These are phyloP conservation scores for Madoqua kirkii DNA, from an alignment of 2,113 vertebrate species.

Conservation along the genomic window DNA sequence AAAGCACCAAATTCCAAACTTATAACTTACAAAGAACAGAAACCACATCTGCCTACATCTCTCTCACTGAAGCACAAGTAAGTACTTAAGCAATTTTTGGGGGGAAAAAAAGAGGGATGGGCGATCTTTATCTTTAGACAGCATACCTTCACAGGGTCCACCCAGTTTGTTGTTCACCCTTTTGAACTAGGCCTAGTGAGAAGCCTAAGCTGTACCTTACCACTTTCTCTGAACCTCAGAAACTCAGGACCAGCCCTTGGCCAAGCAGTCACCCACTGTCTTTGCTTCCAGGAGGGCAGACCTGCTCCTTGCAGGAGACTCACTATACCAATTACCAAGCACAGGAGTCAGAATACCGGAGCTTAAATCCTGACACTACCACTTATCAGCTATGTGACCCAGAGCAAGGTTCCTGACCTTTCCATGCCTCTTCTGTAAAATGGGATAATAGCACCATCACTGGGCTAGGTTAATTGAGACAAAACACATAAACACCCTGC, in stretches of 20 bases:
- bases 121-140: background rate
- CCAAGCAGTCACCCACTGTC: background rate
- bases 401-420: slow-evolving; percentile 21
- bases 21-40: background rate
- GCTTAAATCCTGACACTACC: background rate
- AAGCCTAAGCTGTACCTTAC: background rate
- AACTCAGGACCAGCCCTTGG: background rate
- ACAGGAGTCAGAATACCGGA: background rate
- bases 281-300: background rate
- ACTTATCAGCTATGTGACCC: background rate
- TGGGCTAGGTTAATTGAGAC: background rate
- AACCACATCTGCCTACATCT: background rate
- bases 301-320: background rate
- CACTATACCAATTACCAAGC: background rate
- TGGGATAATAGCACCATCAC: background rate
- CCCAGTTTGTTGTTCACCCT: background rate
- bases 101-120: background rate
- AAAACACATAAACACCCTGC: background rate
- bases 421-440: slow-evolving; percentile 5
- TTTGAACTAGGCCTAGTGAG: background rate
- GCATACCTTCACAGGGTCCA: background rate
- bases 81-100: background rate
- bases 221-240: background rate
- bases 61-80: background rate
- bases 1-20: background rate